Conservation (phyloP, 2,888 invertebrate genomes). For the Lampropteryx suffumata region DNA sequence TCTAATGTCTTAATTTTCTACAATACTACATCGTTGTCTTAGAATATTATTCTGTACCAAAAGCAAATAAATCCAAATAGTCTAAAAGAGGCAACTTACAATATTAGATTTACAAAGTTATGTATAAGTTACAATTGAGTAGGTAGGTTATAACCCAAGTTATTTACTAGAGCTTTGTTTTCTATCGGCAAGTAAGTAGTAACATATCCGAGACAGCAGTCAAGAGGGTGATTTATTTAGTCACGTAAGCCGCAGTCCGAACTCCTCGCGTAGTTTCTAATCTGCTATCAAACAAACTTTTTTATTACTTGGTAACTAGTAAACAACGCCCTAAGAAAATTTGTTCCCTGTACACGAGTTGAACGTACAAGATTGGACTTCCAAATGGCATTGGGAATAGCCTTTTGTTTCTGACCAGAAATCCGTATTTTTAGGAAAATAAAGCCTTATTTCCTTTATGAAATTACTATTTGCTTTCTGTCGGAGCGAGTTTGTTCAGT, state of each 20-base stretch:
- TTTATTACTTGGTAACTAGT: slow-evolving; percentile 73
- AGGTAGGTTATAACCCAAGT: background rate
- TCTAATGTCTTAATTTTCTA: too few relatives aligned
- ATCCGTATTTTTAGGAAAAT: slow-evolving; percentile 25
- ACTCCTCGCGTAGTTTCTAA: slow-evolving; percentile 64
- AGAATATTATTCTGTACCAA: too few relatives aligned
- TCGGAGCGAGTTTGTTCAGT: slow-evolving; percentile 15
- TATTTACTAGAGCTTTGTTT: slow-evolving; percentile 1
- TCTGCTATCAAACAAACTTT: slow-evolving; percentile 73
- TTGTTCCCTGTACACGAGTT: slow-evolving; percentile 45
- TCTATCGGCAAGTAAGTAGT: slow-evolving; percentile 6
- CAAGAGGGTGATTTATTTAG: slow-evolving; percentile 58
- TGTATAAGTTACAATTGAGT: background rate
- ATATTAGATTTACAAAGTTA: background rate
- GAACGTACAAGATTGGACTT: slow-evolving; percentile 35
- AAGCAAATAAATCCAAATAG: too few relatives aligned
- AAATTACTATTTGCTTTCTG: slow-evolving; percentile 23
- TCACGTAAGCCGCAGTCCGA: slow-evolving; percentile 65
- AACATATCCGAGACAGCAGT: slow-evolving; percentile 20
- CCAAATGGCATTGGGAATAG: slow-evolving; percentile 27
- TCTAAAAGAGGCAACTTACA: too few relatives aligned
- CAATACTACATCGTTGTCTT: too few relatives aligned
- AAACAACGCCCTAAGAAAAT: slow-evolving; percentile 58
- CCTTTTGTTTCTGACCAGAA: slow-evolving; percentile 27
- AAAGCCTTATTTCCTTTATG: slow-evolving; percentile 24